Percentiles rank a stretch among this genome's conserved stretches.
Conservation (phyloP, 1,140 invertebrate genomes). For the Muscidifurax raptorellus region DNA sequence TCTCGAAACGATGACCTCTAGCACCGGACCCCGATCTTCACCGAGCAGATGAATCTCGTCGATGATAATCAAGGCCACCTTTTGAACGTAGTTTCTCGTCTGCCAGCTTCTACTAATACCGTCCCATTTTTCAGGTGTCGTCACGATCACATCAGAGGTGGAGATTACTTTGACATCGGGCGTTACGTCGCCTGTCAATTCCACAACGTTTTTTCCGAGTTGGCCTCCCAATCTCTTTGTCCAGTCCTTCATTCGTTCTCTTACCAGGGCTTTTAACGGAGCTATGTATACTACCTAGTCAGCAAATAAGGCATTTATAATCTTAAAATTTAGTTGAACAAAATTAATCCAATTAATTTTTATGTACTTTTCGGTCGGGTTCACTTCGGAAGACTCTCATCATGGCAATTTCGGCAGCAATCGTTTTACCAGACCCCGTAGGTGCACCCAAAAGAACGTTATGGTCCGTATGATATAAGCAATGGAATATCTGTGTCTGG, state of each 20-base stretch:
- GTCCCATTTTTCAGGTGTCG: conserved; percentile 99
- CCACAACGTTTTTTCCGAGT: conserved; percentile 91
- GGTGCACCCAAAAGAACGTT: conserved; percentile 98
- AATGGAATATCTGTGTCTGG: conserved; percentile 99
- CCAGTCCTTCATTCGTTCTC: conserved; percentile 98
- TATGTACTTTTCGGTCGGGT: conserved; percentile 87
- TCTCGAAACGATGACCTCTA: conserved; percentile 91
- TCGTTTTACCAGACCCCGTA: conserved; percentile 99
- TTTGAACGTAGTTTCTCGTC: conserved; percentile 94
- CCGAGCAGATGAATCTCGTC: conserved; percentile 99
- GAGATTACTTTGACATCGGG: conserved; percentile 93
- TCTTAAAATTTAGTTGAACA: background rate
- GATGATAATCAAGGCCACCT: conserved; percentile 96
- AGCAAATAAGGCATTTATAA: conserved; percentile 36
- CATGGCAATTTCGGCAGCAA: conserved; percentile 98
- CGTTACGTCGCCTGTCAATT: conserved; percentile 97
- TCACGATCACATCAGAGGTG: conserved; percentile 94
- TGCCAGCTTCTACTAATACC: conserved; percentile 98
- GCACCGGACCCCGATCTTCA: conserved; percentile 89
- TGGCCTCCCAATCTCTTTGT: conserved; percentile 87
- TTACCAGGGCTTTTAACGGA: conserved; percentile 97
- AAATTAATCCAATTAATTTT: background rate
- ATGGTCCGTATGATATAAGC: conserved; percentile 95
- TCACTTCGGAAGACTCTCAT: conserved; percentile 92
- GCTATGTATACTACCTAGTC: conserved; percentile 96